Evolutionary conservation across 92 coral and sea anemone species (phyloP).

Genomic region (Scolanthus callimorphus): DNA sequence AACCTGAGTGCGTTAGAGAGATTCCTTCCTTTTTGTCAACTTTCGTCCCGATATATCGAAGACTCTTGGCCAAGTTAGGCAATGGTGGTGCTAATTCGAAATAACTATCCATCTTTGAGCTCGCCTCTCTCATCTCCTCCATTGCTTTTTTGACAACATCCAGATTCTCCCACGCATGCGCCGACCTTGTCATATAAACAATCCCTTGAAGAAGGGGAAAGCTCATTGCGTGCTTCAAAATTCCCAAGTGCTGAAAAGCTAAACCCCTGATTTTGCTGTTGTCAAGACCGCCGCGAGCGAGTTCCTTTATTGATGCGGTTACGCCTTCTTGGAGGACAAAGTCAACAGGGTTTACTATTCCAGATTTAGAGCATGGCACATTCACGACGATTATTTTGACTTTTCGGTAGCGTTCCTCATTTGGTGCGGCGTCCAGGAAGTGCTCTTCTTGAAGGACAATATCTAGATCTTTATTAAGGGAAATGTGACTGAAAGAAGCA

Average conservation of each 20-base stretch:
- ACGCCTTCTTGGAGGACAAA: constrained; percentile 96
- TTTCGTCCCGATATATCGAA: constrained; percentile 34
- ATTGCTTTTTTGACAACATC: constrained; percentile 82
- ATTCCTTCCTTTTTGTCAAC: constrained; percentile 37
- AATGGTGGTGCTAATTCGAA: constrained; percentile 65
- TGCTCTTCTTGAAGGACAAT: constrained; percentile 68
- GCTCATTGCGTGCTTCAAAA: constrained; percentile 87
- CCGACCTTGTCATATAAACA: constrained; percentile 81
- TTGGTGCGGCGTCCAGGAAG: constrained; percentile 79
- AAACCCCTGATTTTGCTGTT: constrained; percentile 67
- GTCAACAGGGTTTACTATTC: constrained; percentile 91
- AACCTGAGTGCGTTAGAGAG: constrained; percentile 41
- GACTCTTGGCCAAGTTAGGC: constrained; percentile 68
- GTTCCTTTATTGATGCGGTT: constrained; percentile 71
- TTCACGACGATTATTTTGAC: constrained; percentile 81
- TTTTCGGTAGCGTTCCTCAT: constrained; percentile 80
- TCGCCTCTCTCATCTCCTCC: constrained; percentile 68
- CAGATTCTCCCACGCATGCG: constrained; percentile 66
- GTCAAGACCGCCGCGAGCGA: constrained; percentile 73
- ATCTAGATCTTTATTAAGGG: constrained; percentile 55
- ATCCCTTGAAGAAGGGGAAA: constrained; percentile 80
- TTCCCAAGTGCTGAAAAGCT: constrained; percentile 81
- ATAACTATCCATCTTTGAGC: constrained; percentile 39
- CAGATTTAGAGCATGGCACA: constrained; percentile 90
- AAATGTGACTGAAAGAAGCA: no score